Conservation (phyloP, 2,797 vertebrate genomes). For the Pelochelys cantorii region DNA sequence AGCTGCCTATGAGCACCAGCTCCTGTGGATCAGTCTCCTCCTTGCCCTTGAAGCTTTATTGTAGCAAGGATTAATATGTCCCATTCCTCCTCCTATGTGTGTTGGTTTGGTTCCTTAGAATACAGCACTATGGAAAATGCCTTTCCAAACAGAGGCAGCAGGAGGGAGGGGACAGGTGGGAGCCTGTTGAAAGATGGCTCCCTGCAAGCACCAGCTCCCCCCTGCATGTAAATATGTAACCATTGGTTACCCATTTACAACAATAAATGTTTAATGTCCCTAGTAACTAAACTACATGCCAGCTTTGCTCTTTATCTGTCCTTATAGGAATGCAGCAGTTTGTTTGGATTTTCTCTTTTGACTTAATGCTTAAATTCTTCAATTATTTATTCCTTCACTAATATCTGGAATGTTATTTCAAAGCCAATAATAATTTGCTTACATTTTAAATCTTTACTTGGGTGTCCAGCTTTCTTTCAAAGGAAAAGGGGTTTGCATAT, state of each 20-base stretch:
- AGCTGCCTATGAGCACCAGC: no score
- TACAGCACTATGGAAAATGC: neutral
- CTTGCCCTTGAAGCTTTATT: neutral
- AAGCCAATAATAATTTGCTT: neutral
- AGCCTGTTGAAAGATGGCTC: no score
- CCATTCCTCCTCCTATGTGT: neutral
- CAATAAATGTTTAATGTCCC: no score
- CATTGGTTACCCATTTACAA: no score
- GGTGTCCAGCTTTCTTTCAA: neutral
- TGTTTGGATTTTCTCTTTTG: neutral
- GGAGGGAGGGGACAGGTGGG: no score
- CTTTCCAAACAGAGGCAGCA: neutral
- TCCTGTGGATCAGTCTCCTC: no score
- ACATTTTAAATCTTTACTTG: neutral
- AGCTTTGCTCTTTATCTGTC: neutral
- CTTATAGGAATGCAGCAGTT: neutral
- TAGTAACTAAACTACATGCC: neutral
- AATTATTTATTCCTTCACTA: neutral
- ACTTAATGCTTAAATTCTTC: neutral
- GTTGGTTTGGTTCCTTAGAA: neutral
- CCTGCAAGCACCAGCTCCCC: no score
- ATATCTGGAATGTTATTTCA: no score
- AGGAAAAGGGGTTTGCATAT: neutral
- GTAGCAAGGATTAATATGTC: neutral
- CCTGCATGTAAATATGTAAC: no score